phyloP scores from a whole-genome alignment of 2,113 vertebrate species.

The Chrysochloris asiatica region DNA sequence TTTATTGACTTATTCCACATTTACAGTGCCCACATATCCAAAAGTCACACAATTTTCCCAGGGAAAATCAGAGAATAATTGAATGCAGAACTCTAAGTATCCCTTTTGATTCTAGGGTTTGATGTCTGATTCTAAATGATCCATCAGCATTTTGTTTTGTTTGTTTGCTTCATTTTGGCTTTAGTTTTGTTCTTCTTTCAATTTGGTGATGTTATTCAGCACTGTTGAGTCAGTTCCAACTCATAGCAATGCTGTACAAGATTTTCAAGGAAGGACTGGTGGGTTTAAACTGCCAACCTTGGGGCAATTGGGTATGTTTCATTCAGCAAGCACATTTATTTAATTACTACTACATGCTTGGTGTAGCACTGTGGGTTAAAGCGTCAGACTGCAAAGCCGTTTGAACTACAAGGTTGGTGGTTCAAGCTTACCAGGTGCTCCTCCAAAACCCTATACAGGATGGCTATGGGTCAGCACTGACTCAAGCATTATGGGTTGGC shows the following conservation, averaged over 20 bases:
- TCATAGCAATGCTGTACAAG: too few species aligned
- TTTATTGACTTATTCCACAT: neutral
- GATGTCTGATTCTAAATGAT: neutral
- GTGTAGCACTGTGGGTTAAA: too few species aligned
- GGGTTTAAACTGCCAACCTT: neutral
- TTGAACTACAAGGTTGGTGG: too few species aligned
- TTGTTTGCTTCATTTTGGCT: neutral
- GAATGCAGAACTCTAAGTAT: neutral
- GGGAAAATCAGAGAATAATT: neutral
- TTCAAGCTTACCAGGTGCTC: too few species aligned
- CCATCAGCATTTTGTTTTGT: neutral
- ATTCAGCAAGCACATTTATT: neutral
- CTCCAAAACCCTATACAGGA: too few species aligned
- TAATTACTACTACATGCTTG: too few species aligned
- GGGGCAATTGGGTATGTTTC: neutral
- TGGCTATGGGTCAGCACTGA: too few species aligned
- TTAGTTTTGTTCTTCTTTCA: neutral
- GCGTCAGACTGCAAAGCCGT: too few species aligned
- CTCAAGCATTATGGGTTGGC: too few species aligned
- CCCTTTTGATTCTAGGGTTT: neutral
- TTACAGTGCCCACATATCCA: neutral
- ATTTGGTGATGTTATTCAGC: too few species aligned
- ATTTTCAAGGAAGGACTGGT: too few species aligned
- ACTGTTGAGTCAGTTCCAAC: too few species aligned
- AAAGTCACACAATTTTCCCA: neutral